Base-by-base conservation (phyloP, 2,113 vertebrate species). In the Ramphastos sulfuratus region DNA sequence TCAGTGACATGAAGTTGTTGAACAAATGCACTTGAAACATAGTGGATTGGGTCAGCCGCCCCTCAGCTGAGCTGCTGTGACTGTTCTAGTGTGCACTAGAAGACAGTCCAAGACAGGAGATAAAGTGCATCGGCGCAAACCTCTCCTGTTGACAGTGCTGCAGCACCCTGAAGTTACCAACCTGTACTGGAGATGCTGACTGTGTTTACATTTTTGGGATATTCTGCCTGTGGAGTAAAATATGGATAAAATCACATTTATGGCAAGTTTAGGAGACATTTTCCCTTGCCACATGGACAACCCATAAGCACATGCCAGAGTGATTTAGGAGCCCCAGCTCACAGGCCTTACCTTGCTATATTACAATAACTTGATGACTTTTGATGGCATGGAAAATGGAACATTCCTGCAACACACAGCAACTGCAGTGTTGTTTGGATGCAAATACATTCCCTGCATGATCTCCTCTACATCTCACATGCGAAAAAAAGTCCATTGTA, bases 361-460 rank as follows among this genome's bases (percentile, higher is more conserved):
- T 66, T 28, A 7, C 10, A 55, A 21, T 35, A 35, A 67, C 6
- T 46, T 55, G 20, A 35, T 56, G 27, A 15, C 3, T 10, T 69
- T 6, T 59, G 35, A 28, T 50, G 35, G 24, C 0, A 0, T 71
- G 50, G 20, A 48, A 48, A 19, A 48, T 48, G 48, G 48, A 21
- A 48, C 23, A 16, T 2, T 3, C 33, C 33, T 2, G 0, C 63
- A 72, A 28, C 33, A 54, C 55, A 42, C 17, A 21, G 28, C 0
- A 0, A 46, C 9, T 42, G 35, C 0, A 0, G 27, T 9, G 6
- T 56, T 81, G 35, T 42, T 63, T 35, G 37, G 27, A 35, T 25
- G 48, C 11, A 8, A 8, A 12, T 9, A 27, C 35, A 12, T 64
- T 15, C 37, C 6, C 28, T 63, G 8, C 33, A 50, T 4, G 0